Conservation (phyloP, 2,888 invertebrate species). For the Adelphocoris suturalis region DNA sequence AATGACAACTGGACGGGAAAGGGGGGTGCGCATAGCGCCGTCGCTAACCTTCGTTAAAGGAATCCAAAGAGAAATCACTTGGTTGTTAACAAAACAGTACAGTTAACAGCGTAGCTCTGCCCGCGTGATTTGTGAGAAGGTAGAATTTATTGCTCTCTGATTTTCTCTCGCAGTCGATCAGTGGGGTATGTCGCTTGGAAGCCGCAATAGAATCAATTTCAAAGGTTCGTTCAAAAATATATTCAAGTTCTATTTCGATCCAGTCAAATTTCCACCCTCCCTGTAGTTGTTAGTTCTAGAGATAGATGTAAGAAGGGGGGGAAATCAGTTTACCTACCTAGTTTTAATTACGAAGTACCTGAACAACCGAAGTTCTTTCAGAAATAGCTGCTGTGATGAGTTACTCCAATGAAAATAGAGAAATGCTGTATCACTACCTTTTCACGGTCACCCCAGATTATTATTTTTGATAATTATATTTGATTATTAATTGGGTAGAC, state of each 20-base stretch:
- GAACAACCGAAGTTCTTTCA: too few relatives aligned
- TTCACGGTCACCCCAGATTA: too few relatives aligned
- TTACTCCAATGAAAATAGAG: too few relatives aligned
- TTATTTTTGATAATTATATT: too few relatives aligned
- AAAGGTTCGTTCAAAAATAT: not conserved
- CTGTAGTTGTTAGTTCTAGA: too few relatives aligned
- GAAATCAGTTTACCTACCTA: too few relatives aligned
- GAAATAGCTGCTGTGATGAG: too few relatives aligned
- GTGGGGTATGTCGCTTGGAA: not conserved
- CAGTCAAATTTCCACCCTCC: too few relatives aligned
- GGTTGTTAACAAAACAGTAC: slow-evolving; percentile 31
- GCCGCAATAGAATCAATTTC: not conserved
- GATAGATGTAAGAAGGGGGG: too few relatives aligned
- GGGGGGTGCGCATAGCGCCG: not conserved
- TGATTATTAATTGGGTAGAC: too few relatives aligned
- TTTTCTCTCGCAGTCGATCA: not conserved
- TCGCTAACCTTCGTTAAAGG: slow-evolving; percentile 30
- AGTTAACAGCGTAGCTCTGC: slow-evolving; percentile 1
- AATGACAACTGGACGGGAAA: slow-evolving; percentile 14
- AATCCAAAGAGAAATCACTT: not conserved
- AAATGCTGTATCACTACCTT: too few relatives aligned
- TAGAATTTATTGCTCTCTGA: not conserved
- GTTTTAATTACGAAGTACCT: too few relatives aligned
- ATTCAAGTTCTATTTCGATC: not conserved
- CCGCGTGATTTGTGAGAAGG: slow-evolving; percentile 25